Conservation (phyloP, 2,113 vertebrate genomes). For the Pygoscelis adeliae region DNA sequence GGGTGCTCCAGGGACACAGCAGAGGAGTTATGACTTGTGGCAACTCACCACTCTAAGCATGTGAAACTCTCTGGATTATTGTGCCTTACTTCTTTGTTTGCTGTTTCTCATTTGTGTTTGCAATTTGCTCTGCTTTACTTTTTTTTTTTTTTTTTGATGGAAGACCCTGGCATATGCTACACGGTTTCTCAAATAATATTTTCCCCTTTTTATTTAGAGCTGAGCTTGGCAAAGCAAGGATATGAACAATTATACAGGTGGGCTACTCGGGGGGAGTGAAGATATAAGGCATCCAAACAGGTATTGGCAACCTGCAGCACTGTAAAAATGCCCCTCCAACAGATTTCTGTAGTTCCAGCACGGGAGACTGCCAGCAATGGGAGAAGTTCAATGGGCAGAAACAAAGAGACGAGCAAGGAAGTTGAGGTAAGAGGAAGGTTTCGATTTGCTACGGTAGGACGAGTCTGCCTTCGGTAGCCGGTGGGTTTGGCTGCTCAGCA, state of each 20-base stretch:
- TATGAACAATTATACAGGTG: constrained; percentile 80
- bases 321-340: constrained; percentile 88
- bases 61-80: constrained; percentile 48
- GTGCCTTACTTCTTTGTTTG: constrained; percentile 3
- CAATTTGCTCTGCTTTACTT: constrained; percentile 19
- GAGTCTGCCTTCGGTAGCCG: background rate
- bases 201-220: constrained; percentile 74
- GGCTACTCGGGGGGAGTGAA: constrained; percentile 74
- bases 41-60: constrained; percentile 39
- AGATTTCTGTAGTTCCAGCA: constrained; percentile 90
- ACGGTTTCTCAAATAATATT: constrained; percentile 69
- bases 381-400: constrained; percentile 81
- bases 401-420: constrained; percentile 87
- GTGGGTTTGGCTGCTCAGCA: background rate
- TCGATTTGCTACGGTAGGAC: background rate
- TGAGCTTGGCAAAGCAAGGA: constrained; percentile 75
- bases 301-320: constrained; percentile 68
- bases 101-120: background rate
- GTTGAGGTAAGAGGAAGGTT: constrained; percentile 83
- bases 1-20: constrained; percentile 53
- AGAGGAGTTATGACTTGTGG: constrained; percentile 57
- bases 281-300: constrained; percentile 73
- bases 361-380: constrained; percentile 81
- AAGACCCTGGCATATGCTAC: constrained; percentile 34
- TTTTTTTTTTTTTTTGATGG: background rate